Evolutionary conservation across 2,113 vertebrate species (phyloP), one percentile per base, ranked within the genome.

Genomic region (Onychostruthus taczanowskii): DNA sequence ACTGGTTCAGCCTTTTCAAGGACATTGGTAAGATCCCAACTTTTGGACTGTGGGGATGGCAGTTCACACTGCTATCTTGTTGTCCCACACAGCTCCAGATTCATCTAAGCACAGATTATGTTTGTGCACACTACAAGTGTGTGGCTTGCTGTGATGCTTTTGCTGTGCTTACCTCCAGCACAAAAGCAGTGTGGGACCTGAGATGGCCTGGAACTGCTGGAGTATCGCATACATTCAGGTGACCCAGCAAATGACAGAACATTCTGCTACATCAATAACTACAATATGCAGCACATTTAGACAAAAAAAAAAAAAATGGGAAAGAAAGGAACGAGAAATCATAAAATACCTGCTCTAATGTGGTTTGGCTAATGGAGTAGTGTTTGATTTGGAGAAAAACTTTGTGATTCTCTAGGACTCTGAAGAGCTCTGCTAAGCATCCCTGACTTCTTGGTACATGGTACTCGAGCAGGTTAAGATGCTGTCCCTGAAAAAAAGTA

Each of bases 311-410:
- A 11, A 35, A 20, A 31, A 30, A 41, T 41, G 39, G 16, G 6
- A 62, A 74, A 43, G 11, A 33, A 33, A 22, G 41, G 26, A 35
- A 44, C 43, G 3, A 18, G 52, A 52, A 43, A 44, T 5, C 2
- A n/a, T 27, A 56, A 50, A 19, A 11, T 94, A 98, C 98, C 97
- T 98, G 95, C 15, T 98, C 97, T 91, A 98, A 78, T 27, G 94
- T 94, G 18, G 96, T 95, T 75, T 97, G 97, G 64, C 75, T 97
- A 53, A 98, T 95, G 67, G 97, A 97, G 73, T 97, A 98, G 56
- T 96, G 95, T 33, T 89, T 77, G 43, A 98, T 97, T 44, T 93
- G 87, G 41, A 96, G 69, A 70, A 73, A 69, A 35, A 13, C 13
- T 95, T 95, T 97, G 16, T 95, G 93, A 55, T 89, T 90, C 69